A percentile compares a stretch with the other conserved stretches of the same genome.
phyloP scores from a whole-genome alignment of 2,797 vertebrate genomes.

The Hypotaenidia philippensis region DNA sequence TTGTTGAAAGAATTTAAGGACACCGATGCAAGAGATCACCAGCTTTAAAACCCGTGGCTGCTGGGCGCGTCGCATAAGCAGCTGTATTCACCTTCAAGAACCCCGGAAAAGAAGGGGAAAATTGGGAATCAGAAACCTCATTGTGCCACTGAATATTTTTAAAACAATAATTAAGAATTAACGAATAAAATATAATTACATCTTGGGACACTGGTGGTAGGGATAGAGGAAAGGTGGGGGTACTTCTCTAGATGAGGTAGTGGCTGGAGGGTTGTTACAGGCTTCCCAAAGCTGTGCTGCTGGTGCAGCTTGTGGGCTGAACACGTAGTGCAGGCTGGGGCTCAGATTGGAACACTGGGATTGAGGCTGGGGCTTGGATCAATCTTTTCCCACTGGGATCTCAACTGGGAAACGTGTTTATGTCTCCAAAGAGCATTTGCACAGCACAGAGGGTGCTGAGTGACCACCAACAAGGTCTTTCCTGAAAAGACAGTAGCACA shows the following conservation, averaged over 20 bases:
- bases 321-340: neutral
- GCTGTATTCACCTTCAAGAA: neutral
- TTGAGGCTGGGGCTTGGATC: neutral
- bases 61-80: neutral
- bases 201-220: neutral
- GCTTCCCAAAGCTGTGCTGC: neutral
- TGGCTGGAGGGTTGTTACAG: neutral
- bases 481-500: neutral
- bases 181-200: neutral
- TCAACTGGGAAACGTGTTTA: neutral
- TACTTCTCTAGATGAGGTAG: neutral
- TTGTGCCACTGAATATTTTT: neutral
- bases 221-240: fast-evolving
- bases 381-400: neutral
- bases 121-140: neutral
- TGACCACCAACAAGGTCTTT: no score
- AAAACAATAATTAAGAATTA: neutral
- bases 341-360: neutral
- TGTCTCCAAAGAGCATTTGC: neutral
- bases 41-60: neutral
- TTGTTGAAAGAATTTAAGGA: neutral
- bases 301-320: neutral
- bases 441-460: neutral
- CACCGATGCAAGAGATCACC: neutral
- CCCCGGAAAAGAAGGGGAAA: neutral